Base-by-base conservation (phyloP, 2,797 vertebrate genomes). In the Notolabrus celidotus region DNA sequence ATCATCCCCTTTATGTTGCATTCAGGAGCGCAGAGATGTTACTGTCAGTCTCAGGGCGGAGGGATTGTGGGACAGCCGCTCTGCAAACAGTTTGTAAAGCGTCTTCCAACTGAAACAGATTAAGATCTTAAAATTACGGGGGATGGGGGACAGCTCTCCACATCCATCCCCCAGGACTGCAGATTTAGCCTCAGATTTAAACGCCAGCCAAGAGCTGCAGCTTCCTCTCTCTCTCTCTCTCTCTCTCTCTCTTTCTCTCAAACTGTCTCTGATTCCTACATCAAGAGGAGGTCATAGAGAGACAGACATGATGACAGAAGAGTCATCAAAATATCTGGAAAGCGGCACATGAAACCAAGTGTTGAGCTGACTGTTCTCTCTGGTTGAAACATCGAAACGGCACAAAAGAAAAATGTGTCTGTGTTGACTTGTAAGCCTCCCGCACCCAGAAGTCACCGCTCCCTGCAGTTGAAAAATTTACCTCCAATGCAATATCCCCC, bases 111-210 rank as follows among this genome's bases (percentile, higher is more conserved):
- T 66, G 41, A 0, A n/a, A 4, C 57, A 77, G 66, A 79, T 77
- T 77, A 74, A 76, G 41, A 67, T 76, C 45, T 76, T 59, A 63
- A 59, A 67, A 51, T 45, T 4, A 61, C 34, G 23, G 10, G 46
- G 38, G 38, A 15, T 7, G 11, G 34, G 36, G 42, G 31, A 10
- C 10, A 2, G 20, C 4, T 41, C 11, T 12, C 59, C 45, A 23
- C 42, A 27, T 58, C 51, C 42, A 25, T 49, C 47, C 39, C 63
- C 10, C 5, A 2, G 10, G 39, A 57, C 52, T 29, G 57, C 45
- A 79, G 71, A 70, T 71, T 75, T 54, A 64, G 49, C 36, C 50
- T 53, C 33, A 66, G 31, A 71, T 63, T 72, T 23, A 69, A 63
- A 79, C n/a, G 17, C 7, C 8, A 74, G 69, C 70, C 58, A 50